A percentile compares a stretch with the other conserved stretches of the same genome.
Evolutionary conservation across 2,113 vertebrate species (phyloP).

Genomic region (Microtus ochrogaster): DNA sequence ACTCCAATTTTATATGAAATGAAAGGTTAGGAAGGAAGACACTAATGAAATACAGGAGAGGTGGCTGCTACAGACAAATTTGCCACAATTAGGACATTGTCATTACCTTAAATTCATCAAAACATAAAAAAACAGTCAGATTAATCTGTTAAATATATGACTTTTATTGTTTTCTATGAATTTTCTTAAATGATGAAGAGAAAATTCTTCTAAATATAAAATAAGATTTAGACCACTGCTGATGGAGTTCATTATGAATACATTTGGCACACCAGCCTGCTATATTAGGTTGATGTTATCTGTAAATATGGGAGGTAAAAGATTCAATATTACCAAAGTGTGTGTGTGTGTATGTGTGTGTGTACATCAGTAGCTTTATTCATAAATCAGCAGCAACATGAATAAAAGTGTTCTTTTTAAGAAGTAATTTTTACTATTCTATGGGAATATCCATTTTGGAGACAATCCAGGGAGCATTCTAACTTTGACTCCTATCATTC

Average conservation of each 20-base stretch:
- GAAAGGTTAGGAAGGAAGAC: neutral
- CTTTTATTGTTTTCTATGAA: neutral
- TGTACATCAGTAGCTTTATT: neutral
- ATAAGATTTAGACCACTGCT: neutral
- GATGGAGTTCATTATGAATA: neutral
- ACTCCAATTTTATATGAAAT: neutral
- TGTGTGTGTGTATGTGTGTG: neutral
- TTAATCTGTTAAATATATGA: conserved; percentile 9
- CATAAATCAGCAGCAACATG: neutral
- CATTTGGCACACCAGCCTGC: neutral
- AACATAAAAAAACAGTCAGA: neutral
- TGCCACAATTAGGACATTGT: neutral
- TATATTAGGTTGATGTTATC: neutral
- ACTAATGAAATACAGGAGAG: neutral
- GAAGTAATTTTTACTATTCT: neutral
- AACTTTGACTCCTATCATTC: neutral
- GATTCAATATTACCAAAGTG: neutral
- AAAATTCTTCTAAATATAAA: neutral
- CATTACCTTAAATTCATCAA: neutral
- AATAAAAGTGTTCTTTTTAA: conserved; percentile 16
- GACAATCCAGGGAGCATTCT: neutral
- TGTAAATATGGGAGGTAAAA: neutral
- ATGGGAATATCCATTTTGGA: neutral
- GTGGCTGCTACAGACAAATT: neutral
- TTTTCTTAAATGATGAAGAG: neutral